phyloP scores from a whole-genome alignment of 1,140 invertebrate genomes.

The Zaprionus capensis region DNA sequence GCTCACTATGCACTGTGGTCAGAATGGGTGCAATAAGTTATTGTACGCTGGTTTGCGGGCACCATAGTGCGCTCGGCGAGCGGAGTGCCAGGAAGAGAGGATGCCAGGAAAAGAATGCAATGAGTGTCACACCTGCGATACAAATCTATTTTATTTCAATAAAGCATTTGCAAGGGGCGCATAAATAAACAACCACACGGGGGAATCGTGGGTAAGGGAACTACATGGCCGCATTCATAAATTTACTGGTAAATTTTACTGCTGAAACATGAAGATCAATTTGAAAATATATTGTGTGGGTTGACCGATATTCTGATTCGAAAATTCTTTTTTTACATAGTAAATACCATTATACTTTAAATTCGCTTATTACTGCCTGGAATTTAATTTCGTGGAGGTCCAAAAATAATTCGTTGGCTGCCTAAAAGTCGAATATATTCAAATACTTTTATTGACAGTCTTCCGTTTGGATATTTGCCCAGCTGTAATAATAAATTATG shows the following conservation, averaged over 20 bases:
- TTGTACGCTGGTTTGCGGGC: conserved; percentile 56
- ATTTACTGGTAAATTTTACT: conserved; percentile 45
- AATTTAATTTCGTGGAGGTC: neutral
- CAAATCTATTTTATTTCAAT: conserved; percentile 79
- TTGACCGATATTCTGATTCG: neutral
- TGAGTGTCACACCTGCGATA: conserved; percentile 64
- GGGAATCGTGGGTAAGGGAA: neutral
- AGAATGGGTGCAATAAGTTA: conserved; percentile 62
- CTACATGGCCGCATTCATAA: conserved; percentile 23
- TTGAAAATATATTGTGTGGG: conserved; percentile 11
- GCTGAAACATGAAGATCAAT: conserved; percentile 46
- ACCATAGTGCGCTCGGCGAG: conserved; percentile 49
- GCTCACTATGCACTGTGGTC: conserved; percentile 45
- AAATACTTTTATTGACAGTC: conserved; percentile 54
- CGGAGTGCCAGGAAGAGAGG: neutral
- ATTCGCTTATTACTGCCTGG: neutral
- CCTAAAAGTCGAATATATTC: conserved; percentile 32
- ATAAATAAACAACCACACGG: conserved; percentile 75
- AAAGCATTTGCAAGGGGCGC: conserved; percentile 58
- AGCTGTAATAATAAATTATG: conserved; percentile 61
- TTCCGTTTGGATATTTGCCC: conserved; percentile 54
- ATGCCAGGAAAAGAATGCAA: conserved; percentile 16
- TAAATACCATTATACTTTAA: neutral
- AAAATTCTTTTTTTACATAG: neutral
- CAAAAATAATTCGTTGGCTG: neutral